A percentile compares a stretch with the other conserved stretches of the same genome.
These are phyloP conservation scores for Hyposmocoma kahamanoa DNA, from an alignment of 1,140 invertebrate species.

Conservation along the genomic window DNA sequence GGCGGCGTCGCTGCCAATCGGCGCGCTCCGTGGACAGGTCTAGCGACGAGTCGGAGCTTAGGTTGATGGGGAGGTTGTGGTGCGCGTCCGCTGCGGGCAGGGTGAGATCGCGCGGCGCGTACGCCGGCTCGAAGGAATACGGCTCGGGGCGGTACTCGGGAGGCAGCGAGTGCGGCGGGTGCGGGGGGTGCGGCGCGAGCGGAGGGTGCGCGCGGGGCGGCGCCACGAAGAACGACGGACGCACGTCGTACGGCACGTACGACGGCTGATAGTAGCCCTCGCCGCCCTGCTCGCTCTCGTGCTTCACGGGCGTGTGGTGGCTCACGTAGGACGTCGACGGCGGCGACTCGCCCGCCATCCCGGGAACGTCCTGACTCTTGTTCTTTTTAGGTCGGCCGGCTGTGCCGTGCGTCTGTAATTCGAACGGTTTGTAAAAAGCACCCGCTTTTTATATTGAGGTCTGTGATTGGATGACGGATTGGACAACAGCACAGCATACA, in stretches of 20 bases:
- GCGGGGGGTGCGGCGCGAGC: conserved; percentile 12
- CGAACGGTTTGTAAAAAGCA: too few species aligned
- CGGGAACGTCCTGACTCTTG: conserved; percentile 55
- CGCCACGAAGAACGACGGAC: conserved; percentile 30
- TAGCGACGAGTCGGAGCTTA: conserved; percentile 57
- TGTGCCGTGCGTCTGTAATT: conserved; percentile 43
- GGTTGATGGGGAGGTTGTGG: conserved; percentile 60
- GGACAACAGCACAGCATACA: too few species aligned
- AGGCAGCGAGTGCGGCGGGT: conserved; percentile 15
- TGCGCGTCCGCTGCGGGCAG: conserved; percentile 30
- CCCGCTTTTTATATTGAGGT: too few species aligned
- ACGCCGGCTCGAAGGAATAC: conserved; percentile 45
- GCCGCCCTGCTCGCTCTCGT: conserved; percentile 38
- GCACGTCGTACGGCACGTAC: conserved; percentile 43
- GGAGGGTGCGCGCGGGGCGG: conserved; percentile 41
- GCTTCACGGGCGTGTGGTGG: conserved; percentile 43
- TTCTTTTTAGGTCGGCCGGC: conserved; percentile 62
- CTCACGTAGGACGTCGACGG: conserved; percentile 49
- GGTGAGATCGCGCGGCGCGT: conserved; percentile 45
- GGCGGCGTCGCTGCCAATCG: conserved; percentile 48
- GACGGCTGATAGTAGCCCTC: conserved; percentile 43
- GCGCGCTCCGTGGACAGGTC: conserved; percentile 52
- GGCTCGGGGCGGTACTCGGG: conserved; percentile 47
- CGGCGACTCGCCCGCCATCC: conserved; percentile 38
- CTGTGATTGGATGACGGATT: too few species aligned